These are phyloP conservation scores for Eriosoma lanigerum DNA, from an alignment of 1,140 invertebrate species.

Conservation along the genomic window DNA sequence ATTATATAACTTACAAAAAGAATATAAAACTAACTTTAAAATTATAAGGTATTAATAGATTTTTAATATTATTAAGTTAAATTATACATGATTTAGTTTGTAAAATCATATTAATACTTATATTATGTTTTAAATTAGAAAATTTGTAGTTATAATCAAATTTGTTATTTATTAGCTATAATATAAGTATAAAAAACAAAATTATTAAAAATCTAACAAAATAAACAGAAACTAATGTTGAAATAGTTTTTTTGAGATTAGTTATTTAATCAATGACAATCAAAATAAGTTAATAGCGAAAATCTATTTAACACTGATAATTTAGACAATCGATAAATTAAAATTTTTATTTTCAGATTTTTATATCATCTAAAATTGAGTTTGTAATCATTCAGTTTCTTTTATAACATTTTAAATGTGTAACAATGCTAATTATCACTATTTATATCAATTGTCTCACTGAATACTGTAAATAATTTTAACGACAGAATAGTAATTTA, in stretches of 20 bases:
- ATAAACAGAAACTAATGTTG: background rate
- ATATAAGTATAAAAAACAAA: too few species aligned
- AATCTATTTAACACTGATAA: background rate
- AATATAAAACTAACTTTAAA: background rate
- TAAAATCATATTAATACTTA: too few species aligned
- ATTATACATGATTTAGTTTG: too few species aligned
- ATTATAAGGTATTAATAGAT: background rate
- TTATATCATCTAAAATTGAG: conserved; percentile 4
- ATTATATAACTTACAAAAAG: background rate
- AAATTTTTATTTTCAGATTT: background rate
- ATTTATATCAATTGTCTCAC: background rate
- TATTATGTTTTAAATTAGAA: too few species aligned
- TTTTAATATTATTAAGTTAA: too few species aligned
- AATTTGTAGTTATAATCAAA: too few species aligned
- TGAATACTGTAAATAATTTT: background rate
- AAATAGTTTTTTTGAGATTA: too few species aligned
- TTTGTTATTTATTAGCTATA: too few species aligned
- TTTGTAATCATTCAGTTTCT: background rate
- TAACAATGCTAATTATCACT: background rate
- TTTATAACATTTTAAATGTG: background rate
- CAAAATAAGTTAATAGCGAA: background rate
- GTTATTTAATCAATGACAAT: conserved; percentile 18
- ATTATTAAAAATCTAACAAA: too few species aligned
- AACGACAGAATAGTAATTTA: background rate
- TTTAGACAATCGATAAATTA: conserved; percentile 8